Conservation (phyloP, 2,797 vertebrate species). For the Mus minutoides region DNA sequence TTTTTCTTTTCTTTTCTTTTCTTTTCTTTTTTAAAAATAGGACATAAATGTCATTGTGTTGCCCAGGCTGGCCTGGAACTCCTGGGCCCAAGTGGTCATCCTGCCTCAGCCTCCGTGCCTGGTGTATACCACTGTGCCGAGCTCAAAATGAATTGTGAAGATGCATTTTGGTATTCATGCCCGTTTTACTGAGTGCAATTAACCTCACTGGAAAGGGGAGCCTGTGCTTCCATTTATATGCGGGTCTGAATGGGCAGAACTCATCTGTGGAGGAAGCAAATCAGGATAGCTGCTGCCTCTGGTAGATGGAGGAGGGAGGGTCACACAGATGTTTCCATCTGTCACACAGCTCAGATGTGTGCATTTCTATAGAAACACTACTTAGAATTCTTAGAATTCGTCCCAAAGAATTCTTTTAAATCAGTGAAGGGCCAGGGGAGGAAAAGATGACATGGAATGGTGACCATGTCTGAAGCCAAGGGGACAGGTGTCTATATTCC, state of each 20-base stretch:
- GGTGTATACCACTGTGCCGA: background rate
- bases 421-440: background rate
- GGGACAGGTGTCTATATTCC: background rate
- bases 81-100: too few species aligned
- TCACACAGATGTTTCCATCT: background rate
- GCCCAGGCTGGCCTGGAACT: background rate
- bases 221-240: background rate
- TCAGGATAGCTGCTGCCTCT: background rate
- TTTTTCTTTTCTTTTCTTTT: too few species aligned
- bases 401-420: background rate
- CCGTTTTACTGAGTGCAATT: background rate
- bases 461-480: background rate
- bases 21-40: background rate
- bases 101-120: background rate
- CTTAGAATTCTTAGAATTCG: background rate
- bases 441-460: background rate
- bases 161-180: background rate
- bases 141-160: constrained; percentile 11
- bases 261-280: constrained; percentile 29
- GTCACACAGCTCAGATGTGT: background rate
- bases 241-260: background rate
- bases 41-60: background rate
- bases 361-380: background rate
- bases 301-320: background rate
- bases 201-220: background rate